Base-by-base conservation (phyloP, 2,113 vertebrate genomes). In the Microcebus murinus region DNA sequence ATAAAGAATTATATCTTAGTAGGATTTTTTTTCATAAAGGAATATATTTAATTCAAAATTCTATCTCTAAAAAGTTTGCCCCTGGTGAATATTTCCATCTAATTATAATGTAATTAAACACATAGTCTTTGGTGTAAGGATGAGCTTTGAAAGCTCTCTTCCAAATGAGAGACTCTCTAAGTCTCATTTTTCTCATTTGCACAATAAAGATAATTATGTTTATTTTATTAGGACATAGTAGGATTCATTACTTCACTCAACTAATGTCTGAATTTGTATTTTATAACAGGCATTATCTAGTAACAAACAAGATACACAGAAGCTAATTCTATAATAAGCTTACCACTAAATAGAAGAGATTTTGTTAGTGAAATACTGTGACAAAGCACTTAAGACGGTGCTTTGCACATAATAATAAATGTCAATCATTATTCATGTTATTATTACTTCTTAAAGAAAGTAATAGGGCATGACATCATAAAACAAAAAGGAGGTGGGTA, bases 41-140 rank as follows among this genome's bases (percentile, higher is more conserved):
- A 80, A 80, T n/a, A 88, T 87, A 50, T 76, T 94, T 67, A 76
- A 90, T 29, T 48, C 13, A 84, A 94, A 96, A 85, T 67, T 5
- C 21, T 90, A 3, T 42, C n/a, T 10, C 5, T 76, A 94, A 77
- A 76, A 76, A 6, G 7, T 45, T 94, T 85, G 27, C 12, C 8
- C 94, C 42, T 79, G 34, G 36, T 95, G 76, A 88, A n/a, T 97
- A 84, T 73, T 92, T 88, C 39, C 25, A 83, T 59, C 36, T 88
- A 92, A 81, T 77, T 81, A 73, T 91, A 89, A 91, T 84, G 23
- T 80, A 68, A 87, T 59, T 91, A 95, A 87, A 79, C 1, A 31
- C 29, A n/a, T 81, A 39, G 31, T 20, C 10, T 85, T 86, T 61
- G 17, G 52, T 81, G 4, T 31, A 80, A 97, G 34, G 25, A 68